phyloP scores from a whole-genome alignment of 64 coral and sea anemone genomes.

The Montipora efflorescens region DNA sequence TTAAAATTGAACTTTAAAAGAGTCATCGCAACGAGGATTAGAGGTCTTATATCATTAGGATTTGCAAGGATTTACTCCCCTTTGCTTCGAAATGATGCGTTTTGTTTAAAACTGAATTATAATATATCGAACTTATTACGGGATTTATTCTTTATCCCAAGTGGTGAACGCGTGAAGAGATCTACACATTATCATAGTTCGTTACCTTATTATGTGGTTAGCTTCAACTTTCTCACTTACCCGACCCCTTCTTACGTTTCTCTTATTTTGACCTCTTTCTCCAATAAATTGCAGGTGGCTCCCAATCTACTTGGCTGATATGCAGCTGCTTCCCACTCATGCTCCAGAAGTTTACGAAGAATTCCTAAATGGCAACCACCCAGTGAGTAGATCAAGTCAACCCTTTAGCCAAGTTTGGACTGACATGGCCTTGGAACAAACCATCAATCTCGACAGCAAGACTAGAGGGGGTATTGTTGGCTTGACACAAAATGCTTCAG shows the following conservation, averaged over 20 bases:
- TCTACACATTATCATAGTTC: too few species aligned
- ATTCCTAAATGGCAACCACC: constrained; percentile 31
- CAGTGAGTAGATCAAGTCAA: constrained; percentile 27
- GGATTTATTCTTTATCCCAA: too few species aligned
- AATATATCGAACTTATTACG: too few species aligned
- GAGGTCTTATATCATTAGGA: too few species aligned
- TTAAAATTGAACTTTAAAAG: too few species aligned
- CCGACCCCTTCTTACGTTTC: constrained; percentile 26
- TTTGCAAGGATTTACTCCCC: too few species aligned
- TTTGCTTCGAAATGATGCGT: too few species aligned
- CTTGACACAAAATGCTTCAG: too few species aligned
- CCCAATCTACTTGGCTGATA: constrained; percentile 51
- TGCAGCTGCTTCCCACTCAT: neutral
- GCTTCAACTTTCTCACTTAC: neutral
- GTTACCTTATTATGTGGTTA: too few species aligned
- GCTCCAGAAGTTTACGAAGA: neutral
- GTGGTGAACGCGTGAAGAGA: too few species aligned
- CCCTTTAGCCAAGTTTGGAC: constrained; percentile 30
- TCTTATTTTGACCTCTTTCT: constrained; percentile 19
- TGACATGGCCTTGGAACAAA: constrained; percentile 60
- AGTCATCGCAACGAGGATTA: too few species aligned
- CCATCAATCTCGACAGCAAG: constrained; percentile 36
- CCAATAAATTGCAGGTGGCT: constrained; percentile 28
- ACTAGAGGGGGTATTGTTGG: neutral
- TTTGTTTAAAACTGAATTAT: too few species aligned